Percentiles rank a stretch among this genome's conserved stretches.
These are phyloP conservation scores for Trichosurus vulpecula DNA, from an alignment of 2,797 vertebrate genomes.

Conservation along the genomic window DNA sequence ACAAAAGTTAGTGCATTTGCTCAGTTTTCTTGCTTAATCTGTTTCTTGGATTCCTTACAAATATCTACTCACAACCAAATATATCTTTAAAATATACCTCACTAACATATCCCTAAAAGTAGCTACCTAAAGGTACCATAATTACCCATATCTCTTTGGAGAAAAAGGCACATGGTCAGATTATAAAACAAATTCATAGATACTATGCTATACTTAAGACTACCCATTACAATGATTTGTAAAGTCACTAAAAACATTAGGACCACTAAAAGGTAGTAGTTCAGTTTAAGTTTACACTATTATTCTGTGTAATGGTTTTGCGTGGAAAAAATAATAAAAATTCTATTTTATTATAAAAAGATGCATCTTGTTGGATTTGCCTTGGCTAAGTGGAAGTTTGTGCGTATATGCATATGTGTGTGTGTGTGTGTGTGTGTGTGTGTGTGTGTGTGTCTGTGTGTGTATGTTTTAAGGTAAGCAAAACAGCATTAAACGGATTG, in stretches of 20 bases:
- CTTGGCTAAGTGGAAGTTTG: not conserved
- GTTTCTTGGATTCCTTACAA: conserved; percentile 53
- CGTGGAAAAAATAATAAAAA: conserved; percentile 52
- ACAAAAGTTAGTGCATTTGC: conserved; percentile 5
- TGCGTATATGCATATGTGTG: not conserved
- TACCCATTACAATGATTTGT: conserved; percentile 61
- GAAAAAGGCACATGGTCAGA: conserved; percentile 61
- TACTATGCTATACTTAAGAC: conserved; percentile 38
- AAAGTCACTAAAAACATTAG: conserved; percentile 60
- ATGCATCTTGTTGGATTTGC: conserved; percentile 15
- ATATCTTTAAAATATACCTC: conserved; percentile 33
- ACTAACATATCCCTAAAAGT: not conserved
- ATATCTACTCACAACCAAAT: conserved; percentile 13
- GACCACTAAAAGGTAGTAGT: conserved; percentile 44
- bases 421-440: not conserved
- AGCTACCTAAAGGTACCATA: conserved; percentile 32
- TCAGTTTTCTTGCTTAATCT: not conserved
- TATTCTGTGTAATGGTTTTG: conserved; percentile 8
- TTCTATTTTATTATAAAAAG: conserved; percentile 49
- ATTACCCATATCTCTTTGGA: conserved; percentile 47
- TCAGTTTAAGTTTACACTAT: conserved; percentile 49
- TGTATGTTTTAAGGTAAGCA: conserved; percentile 30
- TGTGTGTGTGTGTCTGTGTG: not conserved
- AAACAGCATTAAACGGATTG: not conserved
- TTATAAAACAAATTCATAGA: conserved; percentile 60